Conservation (phyloP, 2,888 invertebrate genomes). For the Helobdella robusta region DNA sequence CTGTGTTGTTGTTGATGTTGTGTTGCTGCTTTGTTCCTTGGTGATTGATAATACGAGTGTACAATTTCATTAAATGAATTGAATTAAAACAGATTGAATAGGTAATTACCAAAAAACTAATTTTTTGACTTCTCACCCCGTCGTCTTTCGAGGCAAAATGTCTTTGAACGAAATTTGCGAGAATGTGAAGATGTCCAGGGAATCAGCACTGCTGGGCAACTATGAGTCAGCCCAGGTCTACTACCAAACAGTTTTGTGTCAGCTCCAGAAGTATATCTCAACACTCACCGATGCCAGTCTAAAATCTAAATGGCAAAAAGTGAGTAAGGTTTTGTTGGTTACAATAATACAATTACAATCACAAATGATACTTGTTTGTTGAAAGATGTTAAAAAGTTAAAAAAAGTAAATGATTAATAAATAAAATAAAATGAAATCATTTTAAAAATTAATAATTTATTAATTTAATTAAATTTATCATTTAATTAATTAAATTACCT, state of each 20-base stretch:
- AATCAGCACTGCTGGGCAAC: constrained; percentile 82
- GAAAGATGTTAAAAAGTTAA: not conserved
- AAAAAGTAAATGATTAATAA: not conserved
- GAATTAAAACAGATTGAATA: not conserved
- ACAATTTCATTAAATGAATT: not conserved
- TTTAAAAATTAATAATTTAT: not conserved
- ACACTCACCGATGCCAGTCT: constrained; percentile 48
- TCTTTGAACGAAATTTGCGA: constrained; percentile 53
- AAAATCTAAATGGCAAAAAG: constrained; percentile 58
- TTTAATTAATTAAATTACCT: no score
- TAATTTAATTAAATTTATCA: no score
- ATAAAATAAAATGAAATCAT: not conserved
- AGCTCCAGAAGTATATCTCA: constrained; percentile 72
- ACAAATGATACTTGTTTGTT: not conserved
- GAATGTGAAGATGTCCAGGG: constrained; percentile 85
- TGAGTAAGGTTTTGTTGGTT: constrained; percentile 45
- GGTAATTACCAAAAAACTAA: no score
- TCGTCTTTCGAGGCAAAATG: no score
- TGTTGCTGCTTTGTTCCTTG: no score
- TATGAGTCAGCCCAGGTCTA: constrained; percentile 88
- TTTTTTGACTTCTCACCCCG: not conserved
- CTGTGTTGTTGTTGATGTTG: no score
- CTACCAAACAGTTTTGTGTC: constrained; percentile 82
- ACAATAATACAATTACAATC: not conserved
- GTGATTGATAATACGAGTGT: no score